Percentiles rank a stretch among this genome's conserved stretches.
Conservation (phyloP, 37 sponge, comb jelly and placozoan species). For the Lycopodina hypogea region DNA sequence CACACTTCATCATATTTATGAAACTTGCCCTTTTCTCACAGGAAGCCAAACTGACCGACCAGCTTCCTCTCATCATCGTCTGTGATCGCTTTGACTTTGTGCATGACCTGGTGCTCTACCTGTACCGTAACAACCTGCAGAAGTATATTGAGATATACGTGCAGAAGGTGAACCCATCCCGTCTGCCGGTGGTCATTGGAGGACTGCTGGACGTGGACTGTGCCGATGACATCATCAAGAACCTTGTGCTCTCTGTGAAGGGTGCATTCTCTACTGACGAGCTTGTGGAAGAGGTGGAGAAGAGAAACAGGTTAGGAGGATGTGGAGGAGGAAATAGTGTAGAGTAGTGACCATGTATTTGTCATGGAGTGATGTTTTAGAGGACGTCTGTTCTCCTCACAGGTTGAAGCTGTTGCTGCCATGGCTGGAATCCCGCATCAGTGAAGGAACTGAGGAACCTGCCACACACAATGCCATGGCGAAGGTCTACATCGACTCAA, state of each 20-base stretch:
- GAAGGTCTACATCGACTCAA: slow-evolving; percentile 99
- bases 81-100: slow-evolving; percentile 99
- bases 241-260: slow-evolving; percentile 88
- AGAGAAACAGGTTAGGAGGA: slow-evolving; percentile 72
- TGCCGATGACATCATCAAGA: slow-evolving; percentile 94
- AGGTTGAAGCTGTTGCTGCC: slow-evolving; percentile 94
- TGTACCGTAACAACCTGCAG: slow-evolving; percentile 96
- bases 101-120: slow-evolving; percentile 97
- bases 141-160: slow-evolving; percentile 99
- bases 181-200: slow-evolving; percentile 95
- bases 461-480: slow-evolving; percentile 99
- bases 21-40: neutral
- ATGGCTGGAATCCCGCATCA: slow-evolving; percentile 85
- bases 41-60: slow-evolving; percentile 99
- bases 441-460: slow-evolving; percentile 89
- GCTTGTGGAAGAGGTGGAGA: slow-evolving; percentile 96
- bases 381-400: neutral
- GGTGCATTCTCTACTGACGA: slow-evolving; percentile 97
- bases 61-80: slow-evolving; percentile 98
- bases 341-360: too few relatives aligned
- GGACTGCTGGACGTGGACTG: slow-evolving; percentile 98
- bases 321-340: too few relatives aligned
- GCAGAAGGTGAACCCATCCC: slow-evolving; percentile 98
- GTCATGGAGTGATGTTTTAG: too few relatives aligned
- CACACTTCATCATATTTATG: neutral